Percentiles rank a stretch among this genome's conserved stretches.
Evolutionary conservation across 2,113 vertebrate species (phyloP).

Genomic region (Poeciliopsis retropinna): DNA sequence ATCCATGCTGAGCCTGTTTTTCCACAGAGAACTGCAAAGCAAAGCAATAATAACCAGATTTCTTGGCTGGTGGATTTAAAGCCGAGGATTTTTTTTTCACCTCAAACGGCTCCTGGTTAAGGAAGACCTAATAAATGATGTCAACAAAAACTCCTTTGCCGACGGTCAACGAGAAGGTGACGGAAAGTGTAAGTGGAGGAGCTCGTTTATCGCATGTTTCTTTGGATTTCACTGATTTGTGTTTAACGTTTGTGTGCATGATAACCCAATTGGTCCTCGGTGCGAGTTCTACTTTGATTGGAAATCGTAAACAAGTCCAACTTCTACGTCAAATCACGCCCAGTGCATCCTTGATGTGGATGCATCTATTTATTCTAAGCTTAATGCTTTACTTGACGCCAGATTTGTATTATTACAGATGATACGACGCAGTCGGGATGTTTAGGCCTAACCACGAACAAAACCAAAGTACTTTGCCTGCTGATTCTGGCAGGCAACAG

Average conservation of each 20-base stretch:
- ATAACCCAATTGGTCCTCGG: slow-evolving; percentile 33
- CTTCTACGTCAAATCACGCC: slow-evolving; percentile 29
- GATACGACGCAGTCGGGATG: background rate
- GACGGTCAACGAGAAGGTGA: slow-evolving; percentile 93
- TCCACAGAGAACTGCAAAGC: slow-evolving; percentile 50
- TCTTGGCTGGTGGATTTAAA: slow-evolving; percentile 13
- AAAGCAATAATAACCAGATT: slow-evolving; percentile 6
- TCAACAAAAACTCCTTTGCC: slow-evolving; percentile 93
- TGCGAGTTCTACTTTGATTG: background rate
- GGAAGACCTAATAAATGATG: slow-evolving; percentile 78
- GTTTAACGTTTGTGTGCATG: background rate
- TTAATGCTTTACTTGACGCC: background rate
- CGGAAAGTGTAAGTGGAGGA: slow-evolving; percentile 90
- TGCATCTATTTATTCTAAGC: background rate
- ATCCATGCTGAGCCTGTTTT: slow-evolving; percentile 62
- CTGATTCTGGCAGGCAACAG: slow-evolving; percentile 69
- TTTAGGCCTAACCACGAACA: slow-evolving; percentile 57
- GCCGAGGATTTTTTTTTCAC: slow-evolving; percentile 3
- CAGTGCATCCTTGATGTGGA: background rate
- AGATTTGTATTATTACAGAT: background rate
- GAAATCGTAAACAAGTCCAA: slow-evolving; percentile 58
- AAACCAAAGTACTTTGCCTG: slow-evolving; percentile 67
- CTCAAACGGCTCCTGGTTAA: background rate
- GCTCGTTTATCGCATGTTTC: background rate
- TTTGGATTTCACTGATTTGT: background rate